phyloP scores from a whole-genome alignment of 2,797 vertebrate species.

The Schizopygopsis pylzovi region DNA sequence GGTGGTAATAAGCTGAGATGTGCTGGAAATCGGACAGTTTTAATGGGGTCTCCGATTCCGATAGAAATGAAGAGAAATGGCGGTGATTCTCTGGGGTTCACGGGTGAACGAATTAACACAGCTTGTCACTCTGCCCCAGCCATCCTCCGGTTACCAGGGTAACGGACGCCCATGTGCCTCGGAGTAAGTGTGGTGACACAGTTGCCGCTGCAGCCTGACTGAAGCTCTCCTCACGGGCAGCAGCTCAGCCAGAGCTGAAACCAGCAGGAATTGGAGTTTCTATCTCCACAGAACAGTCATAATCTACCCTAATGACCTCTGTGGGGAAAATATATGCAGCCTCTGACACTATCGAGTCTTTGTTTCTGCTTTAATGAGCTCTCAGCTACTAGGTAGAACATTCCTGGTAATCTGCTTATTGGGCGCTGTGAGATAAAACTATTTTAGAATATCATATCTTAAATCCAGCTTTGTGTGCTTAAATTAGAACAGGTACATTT shows the following conservation, averaged over 20 bases:
- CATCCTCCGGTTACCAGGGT: constrained; percentile 80
- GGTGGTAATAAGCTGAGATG: constrained; percentile 65
- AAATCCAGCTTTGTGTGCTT: constrained; percentile 42
- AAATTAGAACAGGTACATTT: not conserved
- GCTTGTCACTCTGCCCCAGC: constrained; percentile 82
- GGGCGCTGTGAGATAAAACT: constrained; percentile 9
- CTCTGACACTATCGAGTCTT: constrained; percentile 42
- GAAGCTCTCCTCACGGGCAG: constrained; percentile 53
- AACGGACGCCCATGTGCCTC: constrained; percentile 78
- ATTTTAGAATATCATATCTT: constrained; percentile 29
- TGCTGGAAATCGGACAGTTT: constrained; percentile 66
- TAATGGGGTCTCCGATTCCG: constrained; percentile 74
- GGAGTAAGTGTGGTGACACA: constrained; percentile 80
- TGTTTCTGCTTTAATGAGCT: constrained; percentile 47
- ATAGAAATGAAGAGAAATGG: constrained; percentile 79
- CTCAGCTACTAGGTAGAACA: constrained; percentile 32
- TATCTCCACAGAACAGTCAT: constrained; percentile 52
- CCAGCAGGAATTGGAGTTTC: constrained; percentile 45
- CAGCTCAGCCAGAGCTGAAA: constrained; percentile 27
- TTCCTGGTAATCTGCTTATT: constrained; percentile 51
- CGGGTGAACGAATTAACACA: constrained; percentile 86
- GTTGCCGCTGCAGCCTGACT: constrained; percentile 79
- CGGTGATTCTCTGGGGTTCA: constrained; percentile 80
- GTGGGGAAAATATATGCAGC: constrained; percentile 25
- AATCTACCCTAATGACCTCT: constrained; percentile 58